A percentile compares a stretch with the other conserved stretches of the same genome.
phyloP scores from a whole-genome alignment of 2,888 invertebrate species.

The Agrochola litura region DNA sequence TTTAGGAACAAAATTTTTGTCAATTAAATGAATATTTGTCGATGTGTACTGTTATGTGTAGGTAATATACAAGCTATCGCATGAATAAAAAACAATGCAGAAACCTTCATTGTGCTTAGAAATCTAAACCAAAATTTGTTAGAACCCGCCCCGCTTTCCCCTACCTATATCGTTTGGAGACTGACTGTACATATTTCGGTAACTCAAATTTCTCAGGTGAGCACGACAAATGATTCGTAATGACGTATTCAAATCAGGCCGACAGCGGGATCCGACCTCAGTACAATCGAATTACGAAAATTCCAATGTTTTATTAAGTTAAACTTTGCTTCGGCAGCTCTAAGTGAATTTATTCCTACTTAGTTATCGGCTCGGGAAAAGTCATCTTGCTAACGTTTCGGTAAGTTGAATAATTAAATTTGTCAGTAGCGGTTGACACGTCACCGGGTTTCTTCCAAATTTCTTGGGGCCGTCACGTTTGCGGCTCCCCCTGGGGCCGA shows the following conservation, averaged over 20 bases:
- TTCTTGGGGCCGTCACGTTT: slow-evolving; percentile 87
- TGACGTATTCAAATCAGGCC: slow-evolving; percentile 88
- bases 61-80: neutral
- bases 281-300: slow-evolving; percentile 87
- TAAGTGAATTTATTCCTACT: slow-evolving; percentile 91
- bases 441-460: slow-evolving; percentile 87
- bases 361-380: slow-evolving; percentile 89
- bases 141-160: neutral
- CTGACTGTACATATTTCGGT: slow-evolving; percentile 45
- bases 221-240: slow-evolving; percentile 82
- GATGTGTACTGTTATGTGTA: neutral
- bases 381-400: slow-evolving; percentile 90
- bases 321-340: slow-evolving; percentile 89
- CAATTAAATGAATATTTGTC: too few species aligned
- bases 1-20: neutral
- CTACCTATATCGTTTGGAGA: neutral
- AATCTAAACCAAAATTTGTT: neutral
- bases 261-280: slow-evolving; percentile 82
- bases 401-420: slow-evolving; percentile 90
- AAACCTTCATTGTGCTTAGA: neutral
- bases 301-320: slow-evolving; percentile 90
- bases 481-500: slow-evolving; percentile 72
- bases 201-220: slow-evolving; percentile 64
- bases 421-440: slow-evolving; percentile 89
- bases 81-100: neutral